phyloP scores from a whole-genome alignment of 2,888 invertebrate species.

The Tuta absoluta region DNA sequence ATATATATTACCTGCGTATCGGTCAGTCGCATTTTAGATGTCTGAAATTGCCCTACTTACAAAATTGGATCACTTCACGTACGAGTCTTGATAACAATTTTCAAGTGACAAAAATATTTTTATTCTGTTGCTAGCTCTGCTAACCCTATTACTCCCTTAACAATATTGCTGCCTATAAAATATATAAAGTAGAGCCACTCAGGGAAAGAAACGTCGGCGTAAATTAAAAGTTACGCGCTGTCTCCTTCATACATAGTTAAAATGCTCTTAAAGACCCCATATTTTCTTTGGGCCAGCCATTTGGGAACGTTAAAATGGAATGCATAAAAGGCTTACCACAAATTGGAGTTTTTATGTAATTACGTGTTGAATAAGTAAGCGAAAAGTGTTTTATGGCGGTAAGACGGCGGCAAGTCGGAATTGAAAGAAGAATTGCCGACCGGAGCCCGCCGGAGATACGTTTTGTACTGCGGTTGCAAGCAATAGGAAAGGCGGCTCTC shows the following conservation, averaged over 20 bases:
- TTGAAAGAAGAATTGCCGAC: conserved; percentile 21
- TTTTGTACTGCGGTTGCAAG: not conserved
- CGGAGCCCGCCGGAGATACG: not conserved
- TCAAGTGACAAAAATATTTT: not conserved
- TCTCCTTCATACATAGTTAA: conserved; percentile 78
- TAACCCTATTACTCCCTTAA: conserved; percentile 36
- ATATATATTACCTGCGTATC: not conserved
- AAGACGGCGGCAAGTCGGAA: conserved; percentile 23
- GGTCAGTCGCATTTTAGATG: not conserved
- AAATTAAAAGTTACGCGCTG: conserved; percentile 77
- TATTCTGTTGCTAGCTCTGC: not conserved
- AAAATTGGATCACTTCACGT: not conserved
- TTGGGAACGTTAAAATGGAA: conserved; percentile 70
- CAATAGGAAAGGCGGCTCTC: no score
- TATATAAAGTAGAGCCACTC: conserved; percentile 63
- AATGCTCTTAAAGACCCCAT: conserved; percentile 71
- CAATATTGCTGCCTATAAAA: conserved; percentile 58
- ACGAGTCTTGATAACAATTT: not conserved
- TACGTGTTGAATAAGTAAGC: conserved; percentile 65
- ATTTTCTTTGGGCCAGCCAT: conserved; percentile 67
- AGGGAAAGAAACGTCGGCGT: conserved; percentile 63
- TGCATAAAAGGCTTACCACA: conserved; percentile 67
- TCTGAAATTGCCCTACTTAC: not conserved
- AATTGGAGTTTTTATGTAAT: conserved; percentile 71
- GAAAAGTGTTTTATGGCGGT: conserved; percentile 50